Base-by-base conservation (phyloP, 2,797 vertebrate species). In the Chanos chanos region DNA sequence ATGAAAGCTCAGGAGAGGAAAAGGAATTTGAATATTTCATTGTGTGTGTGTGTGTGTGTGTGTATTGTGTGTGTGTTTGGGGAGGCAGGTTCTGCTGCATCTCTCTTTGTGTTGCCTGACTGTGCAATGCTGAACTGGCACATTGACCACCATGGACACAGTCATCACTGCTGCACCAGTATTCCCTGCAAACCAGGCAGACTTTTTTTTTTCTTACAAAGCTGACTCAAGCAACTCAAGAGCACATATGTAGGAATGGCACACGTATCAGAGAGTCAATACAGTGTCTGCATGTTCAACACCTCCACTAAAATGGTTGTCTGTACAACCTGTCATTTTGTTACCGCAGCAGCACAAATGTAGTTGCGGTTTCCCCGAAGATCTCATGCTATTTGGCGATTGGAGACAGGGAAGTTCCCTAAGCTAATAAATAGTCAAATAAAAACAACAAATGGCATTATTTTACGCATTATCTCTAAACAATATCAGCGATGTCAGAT, bases 51-150 rank as follows among this genome's bases (percentile, higher is more conserved):
- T 22, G 4, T 33, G 27, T n/a, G 31, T 19, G 41, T 4, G 45
- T 6, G 22, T 8, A 41, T 27, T 39, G 22, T 10, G 10, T 25
- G 36, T 9, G 36, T 28, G 40, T 5, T 4, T 39, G 28, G n/a
- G 43, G 48, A 40, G 37, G 34, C 49, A 48, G 39, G 54, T 49
- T 62, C 59, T 50, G 51, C 47, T 56, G 58, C 51, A 52, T 45
- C 57, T 53, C 12, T 44, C 24, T 64, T 44, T 63, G 64, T 66
- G 64, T 63, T 49, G 59, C 56, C 51, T 65, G 47, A n/a, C 37
- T 66, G 21, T 59, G 40, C 50, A 50, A 19, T 72, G 70, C 66
- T 73, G 66, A 68, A 65, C 33, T 27, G 48, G 68, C 57, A 62
- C 57, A 68, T 65, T 71, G 65, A 68, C 65, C 65, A 53, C 55